phyloP scores from a whole-genome alignment of 2,888 invertebrate species.

The Callyntrura guangdongensis region DNA sequence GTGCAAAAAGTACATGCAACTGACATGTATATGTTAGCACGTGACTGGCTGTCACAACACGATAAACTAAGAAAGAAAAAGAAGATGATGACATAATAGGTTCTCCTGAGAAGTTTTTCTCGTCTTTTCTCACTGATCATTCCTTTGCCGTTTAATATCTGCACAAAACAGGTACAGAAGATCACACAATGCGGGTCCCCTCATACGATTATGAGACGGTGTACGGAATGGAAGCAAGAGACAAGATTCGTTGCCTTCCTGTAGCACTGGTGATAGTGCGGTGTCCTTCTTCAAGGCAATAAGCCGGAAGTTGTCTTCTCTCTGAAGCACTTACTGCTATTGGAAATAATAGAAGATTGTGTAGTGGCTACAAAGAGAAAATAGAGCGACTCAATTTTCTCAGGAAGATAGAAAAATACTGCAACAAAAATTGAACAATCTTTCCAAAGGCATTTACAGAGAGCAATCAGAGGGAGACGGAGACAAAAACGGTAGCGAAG shows the following conservation, averaged over 20 bases:
- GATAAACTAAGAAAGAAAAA: conserved; percentile 9
- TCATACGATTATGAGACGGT: not conserved
- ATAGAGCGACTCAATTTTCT: not conserved
- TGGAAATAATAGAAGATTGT: not conserved
- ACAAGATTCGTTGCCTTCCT: not conserved
- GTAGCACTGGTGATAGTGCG: not conserved
- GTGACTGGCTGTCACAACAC: conserved; percentile 75
- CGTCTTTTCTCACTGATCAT: conserved; percentile 15
- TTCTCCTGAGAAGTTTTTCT: conserved; percentile 42
- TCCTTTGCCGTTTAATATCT: not conserved
- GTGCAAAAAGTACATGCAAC: not conserved
- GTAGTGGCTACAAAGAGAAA: not conserved
- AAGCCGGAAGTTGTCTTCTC: conserved; percentile 30
- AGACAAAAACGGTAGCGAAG: not conserved
- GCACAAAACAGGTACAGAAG: not conserved
- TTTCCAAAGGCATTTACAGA: conserved; percentile 14
- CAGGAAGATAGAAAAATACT: conserved; percentile 16
- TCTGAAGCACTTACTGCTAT: not conserved
- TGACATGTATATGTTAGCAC: conserved; percentile 39
- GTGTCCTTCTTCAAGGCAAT: not conserved
- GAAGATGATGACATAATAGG: conserved; percentile 33
- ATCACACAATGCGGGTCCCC: not conserved
- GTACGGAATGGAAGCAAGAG: not conserved
- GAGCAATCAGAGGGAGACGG: not conserved
- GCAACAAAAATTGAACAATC: conserved; percentile 27